Evolutionary conservation across 1,140 invertebrate genomes (phyloP).

Genomic region (Zeugodacus cucurbitae): DNA sequence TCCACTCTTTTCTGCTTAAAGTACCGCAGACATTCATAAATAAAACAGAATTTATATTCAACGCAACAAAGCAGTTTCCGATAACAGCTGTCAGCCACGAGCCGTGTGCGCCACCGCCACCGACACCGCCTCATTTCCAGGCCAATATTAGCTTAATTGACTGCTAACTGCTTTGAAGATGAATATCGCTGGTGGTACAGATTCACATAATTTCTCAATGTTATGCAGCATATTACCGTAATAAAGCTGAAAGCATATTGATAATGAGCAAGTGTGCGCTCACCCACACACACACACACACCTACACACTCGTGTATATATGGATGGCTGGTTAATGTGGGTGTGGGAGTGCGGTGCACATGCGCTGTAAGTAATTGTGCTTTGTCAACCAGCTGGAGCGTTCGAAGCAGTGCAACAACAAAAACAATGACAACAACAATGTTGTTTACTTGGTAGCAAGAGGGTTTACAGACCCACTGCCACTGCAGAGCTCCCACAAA

Average conservation of each 20-base stretch:
- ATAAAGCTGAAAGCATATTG: conserved; percentile 26
- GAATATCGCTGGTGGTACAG: neutral
- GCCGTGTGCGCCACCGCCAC: neutral
- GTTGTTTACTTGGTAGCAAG: neutral
- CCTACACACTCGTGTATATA: no score
- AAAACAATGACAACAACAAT: neutral
- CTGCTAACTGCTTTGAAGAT: neutral
- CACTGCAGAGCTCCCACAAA: no score
- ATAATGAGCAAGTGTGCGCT: neutral
- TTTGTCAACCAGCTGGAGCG: neutral
- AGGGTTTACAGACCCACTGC: no score
- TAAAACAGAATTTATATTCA: no score
- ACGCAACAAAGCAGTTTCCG: neutral
- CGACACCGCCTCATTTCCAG: neutral
- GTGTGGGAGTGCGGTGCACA: neutral
- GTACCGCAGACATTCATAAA: no score
- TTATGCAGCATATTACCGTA: conserved; percentile 2
- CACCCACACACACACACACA: neutral
- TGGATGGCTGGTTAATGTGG: no score
- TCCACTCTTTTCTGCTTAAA: no score
- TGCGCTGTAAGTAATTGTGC: neutral
- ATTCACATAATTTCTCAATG: conserved; percentile 9
- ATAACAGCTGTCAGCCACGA: neutral
- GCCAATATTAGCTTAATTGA: neutral
- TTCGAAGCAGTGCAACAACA: neutral